Percentiles rank a stretch among this genome's conserved stretches.
These are phyloP conservation scores for Lynx canadensis DNA, from an alignment of 2,113 vertebrate species.

Conservation along the genomic window DNA sequence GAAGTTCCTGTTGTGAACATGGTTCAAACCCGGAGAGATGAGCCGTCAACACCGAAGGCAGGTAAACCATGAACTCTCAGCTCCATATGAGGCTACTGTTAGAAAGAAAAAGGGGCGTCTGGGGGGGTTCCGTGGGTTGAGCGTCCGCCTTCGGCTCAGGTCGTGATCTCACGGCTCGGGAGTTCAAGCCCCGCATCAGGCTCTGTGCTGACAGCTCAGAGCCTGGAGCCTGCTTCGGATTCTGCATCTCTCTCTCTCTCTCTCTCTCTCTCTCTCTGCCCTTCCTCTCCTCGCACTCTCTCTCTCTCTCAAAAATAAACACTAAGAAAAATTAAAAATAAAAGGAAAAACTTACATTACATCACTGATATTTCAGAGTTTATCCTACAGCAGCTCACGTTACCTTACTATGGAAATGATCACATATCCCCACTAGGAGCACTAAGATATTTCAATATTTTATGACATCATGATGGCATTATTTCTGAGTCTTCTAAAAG, in stretches of 20 bases:
- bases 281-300: neutral
- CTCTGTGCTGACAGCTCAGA: neutral
- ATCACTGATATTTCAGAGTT: neutral
- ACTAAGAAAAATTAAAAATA: neutral
- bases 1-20: neutral
- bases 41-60: neutral
- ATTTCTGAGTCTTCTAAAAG: neutral
- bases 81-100: neutral
- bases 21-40: neutral
- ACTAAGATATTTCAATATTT: neutral
- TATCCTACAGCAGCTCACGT: neutral
- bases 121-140: neutral
- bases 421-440: neutral
- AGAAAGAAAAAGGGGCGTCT: neutral
- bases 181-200: fast-evolving
- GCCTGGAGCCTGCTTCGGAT: neutral
- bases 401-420: neutral
- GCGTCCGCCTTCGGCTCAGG: neutral
- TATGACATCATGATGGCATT: neutral
- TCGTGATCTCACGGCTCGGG: neutral
- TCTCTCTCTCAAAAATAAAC: neutral
- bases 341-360: neutral
- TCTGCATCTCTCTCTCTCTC: neutral
- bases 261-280: neutral
- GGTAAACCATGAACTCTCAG: neutral